Evolutionary conservation across 2,797 vertebrate genomes (phyloP).

Genomic region (Aeoliscus strigatus): DNA sequence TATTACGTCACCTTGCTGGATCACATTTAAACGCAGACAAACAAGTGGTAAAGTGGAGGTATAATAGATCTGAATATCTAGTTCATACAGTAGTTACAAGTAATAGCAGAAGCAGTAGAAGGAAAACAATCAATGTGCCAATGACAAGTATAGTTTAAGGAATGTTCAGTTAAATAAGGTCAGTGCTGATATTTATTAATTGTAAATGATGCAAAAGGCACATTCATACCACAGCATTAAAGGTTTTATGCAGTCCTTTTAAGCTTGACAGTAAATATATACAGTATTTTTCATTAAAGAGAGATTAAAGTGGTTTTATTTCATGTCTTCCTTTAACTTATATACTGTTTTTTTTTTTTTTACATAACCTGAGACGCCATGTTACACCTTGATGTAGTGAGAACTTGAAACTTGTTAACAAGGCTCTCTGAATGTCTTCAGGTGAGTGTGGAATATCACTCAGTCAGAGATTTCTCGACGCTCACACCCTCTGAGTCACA

Average conservation of each 20-base stretch:
- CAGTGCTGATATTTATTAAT: constrained; percentile 22
- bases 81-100: constrained; percentile 37
- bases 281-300: too few species aligned
- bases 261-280: too few species aligned
- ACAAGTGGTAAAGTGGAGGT: constrained; percentile 43
- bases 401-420: constrained; percentile 5
- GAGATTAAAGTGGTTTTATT: too few species aligned
- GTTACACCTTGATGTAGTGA: constrained; percentile 10
- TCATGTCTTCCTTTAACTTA: too few species aligned
- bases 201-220: constrained; percentile 59
- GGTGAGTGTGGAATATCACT: constrained; percentile 7
- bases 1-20: constrained; percentile 28
- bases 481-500: constrained; percentile 5
- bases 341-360: too few species aligned
- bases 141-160: constrained; percentile 30
- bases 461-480: not conserved
- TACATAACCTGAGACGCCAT: not conserved
- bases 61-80: constrained; percentile 27
- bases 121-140: constrained; percentile 47
- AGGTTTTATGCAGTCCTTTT: constrained; percentile 53
- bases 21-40: constrained; percentile 50
- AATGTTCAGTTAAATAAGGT: constrained; percentile 45
- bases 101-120: constrained; percentile 47
- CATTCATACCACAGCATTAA: constrained; percentile 56
- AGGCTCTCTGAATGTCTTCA: constrained; percentile 1